Conservation (phyloP, 35 echinoderm and acorn worm species). For the Patiria miniata region DNA sequence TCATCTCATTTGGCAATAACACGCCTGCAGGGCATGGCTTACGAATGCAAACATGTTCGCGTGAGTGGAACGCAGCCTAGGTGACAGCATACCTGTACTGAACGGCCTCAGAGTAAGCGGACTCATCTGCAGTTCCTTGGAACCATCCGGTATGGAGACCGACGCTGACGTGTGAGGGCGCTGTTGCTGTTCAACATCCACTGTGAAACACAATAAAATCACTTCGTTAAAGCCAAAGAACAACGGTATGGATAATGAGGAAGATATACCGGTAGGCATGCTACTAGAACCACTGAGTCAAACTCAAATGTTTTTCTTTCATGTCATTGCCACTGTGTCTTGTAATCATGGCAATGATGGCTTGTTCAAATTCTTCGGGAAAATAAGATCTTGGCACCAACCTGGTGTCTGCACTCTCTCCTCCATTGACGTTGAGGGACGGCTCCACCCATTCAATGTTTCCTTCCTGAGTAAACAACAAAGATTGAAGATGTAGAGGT, state of each 20-base stretch:
- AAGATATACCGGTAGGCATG: no score
- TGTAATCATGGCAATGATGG: no score
- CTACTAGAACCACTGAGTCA: no score
- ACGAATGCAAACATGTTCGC: no score
- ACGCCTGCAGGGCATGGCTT: no score
- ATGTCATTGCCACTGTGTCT: no score
- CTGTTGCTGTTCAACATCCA: not conserved
- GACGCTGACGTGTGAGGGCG: constrained; percentile 9
- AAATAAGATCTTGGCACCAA: no score
- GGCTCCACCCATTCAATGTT: constrained; percentile 68
- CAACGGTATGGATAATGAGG: no score
- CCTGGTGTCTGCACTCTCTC: constrained; percentile 45
- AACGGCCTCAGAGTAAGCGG: constrained; percentile 1
- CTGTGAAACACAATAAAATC: not conserved
- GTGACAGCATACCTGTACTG: constrained; percentile 28
- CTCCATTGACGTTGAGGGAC: constrained; percentile 43
- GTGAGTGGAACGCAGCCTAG: not conserved
- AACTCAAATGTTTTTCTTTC: no score
- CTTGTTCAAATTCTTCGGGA: no score
- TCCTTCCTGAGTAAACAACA: constrained; percentile 36
- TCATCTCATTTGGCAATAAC: no score
- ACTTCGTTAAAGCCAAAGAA: not conserved
- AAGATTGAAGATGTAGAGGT: no score
- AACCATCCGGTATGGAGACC: not conserved
- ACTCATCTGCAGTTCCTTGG: not conserved